phyloP scores from a whole-genome alignment of 2,113 vertebrate species.

The Apteryx mantelli region DNA sequence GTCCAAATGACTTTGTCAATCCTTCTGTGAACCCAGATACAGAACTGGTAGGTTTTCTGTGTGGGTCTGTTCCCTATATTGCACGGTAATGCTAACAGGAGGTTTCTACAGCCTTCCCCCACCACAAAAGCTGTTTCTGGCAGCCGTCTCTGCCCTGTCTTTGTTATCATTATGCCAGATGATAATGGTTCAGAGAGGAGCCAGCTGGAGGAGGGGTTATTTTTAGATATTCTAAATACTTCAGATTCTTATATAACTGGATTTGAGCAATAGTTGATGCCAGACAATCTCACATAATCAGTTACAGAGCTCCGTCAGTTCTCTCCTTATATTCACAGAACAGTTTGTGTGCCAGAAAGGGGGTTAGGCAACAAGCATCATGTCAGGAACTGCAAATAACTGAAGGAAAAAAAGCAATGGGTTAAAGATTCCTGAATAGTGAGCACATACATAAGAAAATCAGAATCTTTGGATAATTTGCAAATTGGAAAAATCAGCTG shows the following conservation, averaged over 20 bases:
- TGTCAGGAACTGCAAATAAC: not conserved
- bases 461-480: not conserved
- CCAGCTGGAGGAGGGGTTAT: conserved; percentile 14
- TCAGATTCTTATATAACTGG: conserved; percentile 24
- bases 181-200: not conserved
- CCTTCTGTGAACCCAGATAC: not conserved
- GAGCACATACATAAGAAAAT: not conserved
- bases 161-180: not conserved
- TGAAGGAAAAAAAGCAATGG: not conserved
- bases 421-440: not conserved
- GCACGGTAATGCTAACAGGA: not conserved
- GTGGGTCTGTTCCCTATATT: fast-evolving
- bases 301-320: not conserved
- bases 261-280: conserved; percentile 26
- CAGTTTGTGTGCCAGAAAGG: conserved; percentile 17
- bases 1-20: not conserved
- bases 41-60: fast-evolving
- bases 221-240: conserved; percentile 27
- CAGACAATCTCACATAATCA: conserved; percentile 12
- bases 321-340: not conserved
- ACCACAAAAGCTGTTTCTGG: not conserved
- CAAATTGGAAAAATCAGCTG: not conserved
- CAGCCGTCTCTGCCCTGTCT: not conserved
- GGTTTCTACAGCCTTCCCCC: not conserved
- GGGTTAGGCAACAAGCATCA: not conserved